Conservation (phyloP, 2,797 vertebrate species). For the Microchirus variegatus region DNA sequence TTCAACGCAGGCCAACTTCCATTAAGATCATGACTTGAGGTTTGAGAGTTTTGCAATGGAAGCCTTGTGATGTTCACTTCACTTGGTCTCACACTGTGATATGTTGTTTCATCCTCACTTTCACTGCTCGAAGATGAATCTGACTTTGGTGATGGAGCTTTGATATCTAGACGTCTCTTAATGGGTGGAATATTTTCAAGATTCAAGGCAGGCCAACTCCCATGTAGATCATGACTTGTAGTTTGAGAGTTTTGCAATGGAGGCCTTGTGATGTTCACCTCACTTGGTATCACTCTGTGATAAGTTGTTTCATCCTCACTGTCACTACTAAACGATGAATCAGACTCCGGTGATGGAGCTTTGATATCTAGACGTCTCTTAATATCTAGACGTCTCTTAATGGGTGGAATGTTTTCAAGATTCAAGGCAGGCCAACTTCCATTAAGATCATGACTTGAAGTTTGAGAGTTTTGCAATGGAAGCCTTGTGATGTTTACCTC, state of each 20-base stretch:
- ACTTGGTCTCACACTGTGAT: too few relatives aligned
- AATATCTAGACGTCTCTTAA: conserved; percentile 29
- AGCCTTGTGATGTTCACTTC: neutral
- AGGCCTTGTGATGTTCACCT: neutral
- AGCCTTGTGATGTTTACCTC: neutral
- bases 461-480: neutral
- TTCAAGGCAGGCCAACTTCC: conserved; percentile 3
- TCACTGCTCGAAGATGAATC: conserved; percentile 27
- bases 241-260: neutral
- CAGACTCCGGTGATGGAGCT: neutral
- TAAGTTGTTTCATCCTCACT: conserved; percentile 21
- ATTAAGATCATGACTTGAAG: neutral
- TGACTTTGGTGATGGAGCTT: neutral
- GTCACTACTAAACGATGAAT: conserved; percentile 28
- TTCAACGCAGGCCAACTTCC: neutral
- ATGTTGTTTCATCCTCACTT: conserved; percentile 16
- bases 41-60: neutral
- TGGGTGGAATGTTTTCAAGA: neutral
- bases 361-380: conserved; percentile 19
- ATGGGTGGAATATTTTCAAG: neutral
- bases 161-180: conserved; percentile 22
- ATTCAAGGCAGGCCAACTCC: conserved; percentile 2
- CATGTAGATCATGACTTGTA: neutral
- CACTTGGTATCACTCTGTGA: neutral
- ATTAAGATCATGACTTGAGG: neutral